A percentile compares a stretch with the other conserved stretches of the same genome.
phyloP scores from a whole-genome alignment of 1,140 invertebrate species.

The Drosophila pectinifera region DNA sequence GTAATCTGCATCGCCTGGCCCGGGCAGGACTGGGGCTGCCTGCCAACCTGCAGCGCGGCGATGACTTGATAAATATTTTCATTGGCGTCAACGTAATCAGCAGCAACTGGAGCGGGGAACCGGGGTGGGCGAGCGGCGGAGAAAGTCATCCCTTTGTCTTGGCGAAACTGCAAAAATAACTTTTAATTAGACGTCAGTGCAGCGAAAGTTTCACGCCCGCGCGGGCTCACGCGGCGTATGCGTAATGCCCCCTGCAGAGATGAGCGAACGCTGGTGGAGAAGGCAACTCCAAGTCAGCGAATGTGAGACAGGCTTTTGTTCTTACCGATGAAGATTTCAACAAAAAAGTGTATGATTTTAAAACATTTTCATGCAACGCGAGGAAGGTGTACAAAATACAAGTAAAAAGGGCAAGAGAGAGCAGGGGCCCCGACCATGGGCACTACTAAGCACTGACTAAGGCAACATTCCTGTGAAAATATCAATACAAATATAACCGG shows the following conservation, averaged over 20 bases:
- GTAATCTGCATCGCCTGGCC: constrained; percentile 48
- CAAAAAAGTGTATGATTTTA: no score
- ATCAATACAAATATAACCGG: no score
- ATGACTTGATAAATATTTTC: constrained; percentile 77
- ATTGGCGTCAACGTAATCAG: constrained; percentile 58
- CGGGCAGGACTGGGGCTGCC: neutral
- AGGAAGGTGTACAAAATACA: neutral
- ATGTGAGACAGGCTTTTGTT: neutral
- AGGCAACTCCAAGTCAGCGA: neutral
- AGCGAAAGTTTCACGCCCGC: constrained; percentile 52
- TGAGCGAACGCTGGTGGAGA: constrained; percentile 11
- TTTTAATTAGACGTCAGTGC: constrained; percentile 72
- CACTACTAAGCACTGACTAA: no score
- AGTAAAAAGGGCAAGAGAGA: no score
- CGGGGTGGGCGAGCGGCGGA: neutral
- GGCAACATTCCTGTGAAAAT: no score
- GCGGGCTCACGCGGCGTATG: constrained; percentile 56
- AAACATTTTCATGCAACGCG: neutral
- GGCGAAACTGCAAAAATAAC: constrained; percentile 52
- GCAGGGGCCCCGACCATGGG: no score
- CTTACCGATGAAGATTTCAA: neutral
- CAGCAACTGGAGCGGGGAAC: constrained; percentile 3
- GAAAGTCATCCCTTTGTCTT: constrained; percentile 41
- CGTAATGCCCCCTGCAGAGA: constrained; percentile 41
- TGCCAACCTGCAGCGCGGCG: constrained; percentile 34